These are phyloP conservation scores for Stigmatopora nigra DNA, from an alignment of 2,113 vertebrate species.

Conservation along the genomic window DNA sequence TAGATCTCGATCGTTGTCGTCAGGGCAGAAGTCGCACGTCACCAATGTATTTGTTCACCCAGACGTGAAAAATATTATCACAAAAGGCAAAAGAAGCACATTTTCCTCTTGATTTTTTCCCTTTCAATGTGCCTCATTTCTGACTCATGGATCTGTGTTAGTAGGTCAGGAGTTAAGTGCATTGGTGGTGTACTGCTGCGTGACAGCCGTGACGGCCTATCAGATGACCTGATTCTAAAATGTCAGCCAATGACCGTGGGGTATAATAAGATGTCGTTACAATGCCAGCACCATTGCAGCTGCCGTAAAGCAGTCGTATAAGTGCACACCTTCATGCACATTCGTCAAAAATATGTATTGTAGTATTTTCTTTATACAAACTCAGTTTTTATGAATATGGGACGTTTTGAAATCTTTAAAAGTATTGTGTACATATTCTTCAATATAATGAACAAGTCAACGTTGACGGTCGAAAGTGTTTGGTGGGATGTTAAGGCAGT, in stretches of 20 bases:
- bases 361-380: too few species aligned
- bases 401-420: too few species aligned
- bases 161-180: slow-evolving; percentile 79
- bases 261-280: slow-evolving; percentile 25
- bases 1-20: background rate
- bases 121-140: slow-evolving; percentile 45
- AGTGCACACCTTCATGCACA: background rate
- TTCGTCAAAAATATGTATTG: too few species aligned
- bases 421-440: too few species aligned
- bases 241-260: slow-evolving; percentile 50
- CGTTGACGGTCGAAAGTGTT: too few species aligned
- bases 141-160: slow-evolving; percentile 88
- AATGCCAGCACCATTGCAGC: background rate
- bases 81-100: slow-evolving; percentile 14
- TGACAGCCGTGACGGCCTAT: slow-evolving; percentile 57
- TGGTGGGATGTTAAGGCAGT: too few species aligned
- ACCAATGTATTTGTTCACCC: background rate
- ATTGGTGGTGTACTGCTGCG: slow-evolving; percentile 55
- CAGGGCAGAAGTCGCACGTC: background rate
- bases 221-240: slow-evolving; percentile 30
- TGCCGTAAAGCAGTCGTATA: background rate
- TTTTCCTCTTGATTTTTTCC: slow-evolving; percentile 41
- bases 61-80: slow-evolving; percentile 4
- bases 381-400: too few species aligned
- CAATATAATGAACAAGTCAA: too few species aligned